These are phyloP conservation scores for Tetragnatha montana DNA, from an alignment of 2,888 invertebrate species.

Conservation along the genomic window DNA sequence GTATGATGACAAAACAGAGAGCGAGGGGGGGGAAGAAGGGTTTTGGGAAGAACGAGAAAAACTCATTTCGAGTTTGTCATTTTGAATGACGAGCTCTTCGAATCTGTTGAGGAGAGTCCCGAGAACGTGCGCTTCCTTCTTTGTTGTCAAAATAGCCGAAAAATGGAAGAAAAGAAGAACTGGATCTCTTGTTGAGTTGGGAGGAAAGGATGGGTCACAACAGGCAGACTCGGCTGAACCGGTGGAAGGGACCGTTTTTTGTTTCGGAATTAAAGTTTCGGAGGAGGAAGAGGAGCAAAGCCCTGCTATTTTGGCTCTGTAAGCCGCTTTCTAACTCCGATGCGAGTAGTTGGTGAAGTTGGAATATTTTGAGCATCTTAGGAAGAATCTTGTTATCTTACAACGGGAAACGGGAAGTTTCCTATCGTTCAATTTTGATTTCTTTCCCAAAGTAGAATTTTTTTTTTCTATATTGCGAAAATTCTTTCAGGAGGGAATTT, in stretches of 20 bases:
- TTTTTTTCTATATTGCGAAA: not conserved
- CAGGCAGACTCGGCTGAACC: not conserved
- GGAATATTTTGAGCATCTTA: not conserved
- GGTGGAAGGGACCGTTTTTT: not conserved
- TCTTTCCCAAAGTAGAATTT: not conserved
- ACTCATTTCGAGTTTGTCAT: slow-evolving; percentile 65
- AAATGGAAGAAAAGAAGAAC: not conserved
- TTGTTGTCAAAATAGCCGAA: slow-evolving; percentile 31
- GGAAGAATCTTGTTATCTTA: not conserved
- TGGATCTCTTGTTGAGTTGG: not conserved
- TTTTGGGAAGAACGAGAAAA: slow-evolving; percentile 36
- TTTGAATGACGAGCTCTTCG: slow-evolving; percentile 58
- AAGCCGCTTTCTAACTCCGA: not conserved
- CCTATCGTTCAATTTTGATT: not conserved
- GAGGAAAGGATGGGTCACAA: not conserved
- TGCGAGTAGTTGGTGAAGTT: not conserved
- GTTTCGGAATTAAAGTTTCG: not conserved
- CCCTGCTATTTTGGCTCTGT: not conserved
- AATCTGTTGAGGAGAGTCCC: slow-evolving; percentile 48
- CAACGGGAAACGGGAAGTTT: not conserved
- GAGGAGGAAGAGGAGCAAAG: not conserved
- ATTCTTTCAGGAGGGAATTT: not conserved
- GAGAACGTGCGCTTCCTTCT: slow-evolving; percentile 15
- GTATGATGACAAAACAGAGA: slow-evolving; percentile 37
- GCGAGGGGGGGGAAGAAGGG: not conserved